Evolutionary conservation across 1,140 invertebrate species (phyloP), one percentile per base, ranked within the genome.

Genomic region (Hestina assimilis): DNA sequence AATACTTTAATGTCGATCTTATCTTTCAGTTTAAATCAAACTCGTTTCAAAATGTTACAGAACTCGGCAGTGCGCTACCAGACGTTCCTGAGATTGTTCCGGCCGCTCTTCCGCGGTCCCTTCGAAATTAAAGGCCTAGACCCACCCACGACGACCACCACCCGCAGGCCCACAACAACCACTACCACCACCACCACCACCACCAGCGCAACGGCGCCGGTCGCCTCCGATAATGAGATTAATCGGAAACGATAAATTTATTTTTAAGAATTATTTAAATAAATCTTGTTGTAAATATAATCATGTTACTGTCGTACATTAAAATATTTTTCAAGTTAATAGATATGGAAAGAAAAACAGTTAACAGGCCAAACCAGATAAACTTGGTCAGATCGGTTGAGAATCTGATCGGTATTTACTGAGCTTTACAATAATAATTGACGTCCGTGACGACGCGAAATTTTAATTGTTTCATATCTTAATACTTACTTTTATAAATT

Each of bases 51-150:
- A 38, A n/a, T n/a, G 33, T 91, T 91, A n/a, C 89, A 93, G 93
- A 93, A 92, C 66, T 92, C 92, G n/a, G 92, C 93, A 7, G 91
- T 91, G 40, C 89, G 92, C 35, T 93, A 93, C 53, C 91, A 92
- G 59, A 90, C 89, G 0, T 88, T 93, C 61, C 75, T 93, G 40
- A 87, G 93, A 19, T 83, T 92, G 6, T 93, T 94, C 71, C 92
- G 92, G 47, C 92, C 92, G 0, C 65, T 93, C 20, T 93, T 93
- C 75, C 89, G 92, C 1, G 92, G 92, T n/a, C 88, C 86, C 5
- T 90, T 93, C 62, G 89, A 91, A 33, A 92, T 93, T 45, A 92
- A 92, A 66, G 92, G 92, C 0, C 86, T 91, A n/a, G 89, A 91
- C 55, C 89, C 90, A 11, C 72, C 89, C 21, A 89, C 89, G 8